Evolutionary conservation across 1,140 invertebrate species (phyloP).

Genomic region (Drosophila miranda): DNA sequence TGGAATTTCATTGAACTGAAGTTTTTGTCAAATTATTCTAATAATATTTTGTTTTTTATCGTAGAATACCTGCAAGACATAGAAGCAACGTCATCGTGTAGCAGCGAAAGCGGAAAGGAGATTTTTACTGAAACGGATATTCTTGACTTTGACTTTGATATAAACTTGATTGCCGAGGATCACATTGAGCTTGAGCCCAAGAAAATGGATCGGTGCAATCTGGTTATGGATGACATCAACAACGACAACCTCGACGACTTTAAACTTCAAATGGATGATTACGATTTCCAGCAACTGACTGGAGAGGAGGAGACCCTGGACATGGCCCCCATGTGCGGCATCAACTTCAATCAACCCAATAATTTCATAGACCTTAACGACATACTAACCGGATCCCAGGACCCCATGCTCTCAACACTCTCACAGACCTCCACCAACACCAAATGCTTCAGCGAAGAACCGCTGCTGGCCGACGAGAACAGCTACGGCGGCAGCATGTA

Average conservation of each 20-base stretch:
- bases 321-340: constrained; percentile 26
- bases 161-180: constrained; percentile 76
- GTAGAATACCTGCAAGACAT: constrained; percentile 80
- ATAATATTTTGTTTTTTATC: constrained; percentile 37
- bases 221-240: constrained; percentile 51
- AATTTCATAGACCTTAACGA: constrained; percentile 38
- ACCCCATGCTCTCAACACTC: constrained; percentile 41
- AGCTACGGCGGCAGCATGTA: constrained; percentile 31
- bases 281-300: constrained; percentile 14
- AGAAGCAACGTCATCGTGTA: constrained; percentile 68
- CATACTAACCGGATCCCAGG: constrained; percentile 38
- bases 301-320: constrained; percentile 51
- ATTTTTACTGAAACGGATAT: constrained; percentile 69
- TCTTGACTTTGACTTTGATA: constrained; percentile 78
- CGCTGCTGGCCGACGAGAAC: constrained; percentile 40
- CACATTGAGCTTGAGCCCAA: constrained; percentile 56
- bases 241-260: constrained; percentile 42
- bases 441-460: constrained; percentile 48
- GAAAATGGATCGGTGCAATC: constrained; percentile 59
- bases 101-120: constrained; percentile 70
- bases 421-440: constrained; percentile 43
- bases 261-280: constrained; percentile 28
- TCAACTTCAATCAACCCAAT: constrained; percentile 44
- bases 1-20: not conserved
- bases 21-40: constrained; percentile 23